A percentile compares a stretch with the other conserved stretches of the same genome.
These are phyloP conservation scores for Seriola dumerili DNA, from an alignment of 2,113 vertebrate genomes.

Conservation along the genomic window DNA sequence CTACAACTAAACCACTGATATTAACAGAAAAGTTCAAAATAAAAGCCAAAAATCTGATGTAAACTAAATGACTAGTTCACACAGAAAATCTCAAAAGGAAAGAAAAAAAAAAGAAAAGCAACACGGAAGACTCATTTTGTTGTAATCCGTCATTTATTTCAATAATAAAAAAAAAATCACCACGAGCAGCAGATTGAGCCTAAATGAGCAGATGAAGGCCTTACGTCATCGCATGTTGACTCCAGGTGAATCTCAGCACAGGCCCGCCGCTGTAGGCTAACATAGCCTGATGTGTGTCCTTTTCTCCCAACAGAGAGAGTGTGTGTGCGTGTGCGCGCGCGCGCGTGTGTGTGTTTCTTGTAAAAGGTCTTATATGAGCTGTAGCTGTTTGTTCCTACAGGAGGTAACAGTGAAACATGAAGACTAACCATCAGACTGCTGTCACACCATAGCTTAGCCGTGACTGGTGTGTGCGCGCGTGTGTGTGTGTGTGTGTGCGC, in stretches of 20 bases:
- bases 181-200: slow-evolving; percentile 60
- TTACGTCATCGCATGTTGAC: slow-evolving; percentile 17
- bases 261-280: slow-evolving; percentile 57
- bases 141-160: slow-evolving; percentile 62
- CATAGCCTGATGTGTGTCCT: slow-evolving; percentile 55
- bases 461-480: slow-evolving; percentile 68
- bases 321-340: not conserved
- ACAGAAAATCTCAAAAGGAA: not conserved
- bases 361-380: not conserved
- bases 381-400: too few relatives aligned
- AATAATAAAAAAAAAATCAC: slow-evolving; percentile 39
- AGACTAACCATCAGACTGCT: slow-evolving; percentile 50
- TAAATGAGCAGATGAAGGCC: slow-evolving; percentile 46
- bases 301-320: slow-evolving; percentile 30
- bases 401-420: not conserved
- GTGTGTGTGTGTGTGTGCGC: slow-evolving; percentile 43
- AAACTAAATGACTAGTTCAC: rapidly evolving
- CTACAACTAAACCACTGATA: not conserved
- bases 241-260: slow-evolving; percentile 20
- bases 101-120: not conserved
- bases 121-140: not conserved
- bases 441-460: slow-evolving; percentile 72
- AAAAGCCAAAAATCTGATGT: not conserved
- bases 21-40: not conserved
- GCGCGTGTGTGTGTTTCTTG: slow-evolving; percentile 3